Evolutionary conservation across 1,140 invertebrate genomes (phyloP).

Genomic region (Euschistus heros): DNA sequence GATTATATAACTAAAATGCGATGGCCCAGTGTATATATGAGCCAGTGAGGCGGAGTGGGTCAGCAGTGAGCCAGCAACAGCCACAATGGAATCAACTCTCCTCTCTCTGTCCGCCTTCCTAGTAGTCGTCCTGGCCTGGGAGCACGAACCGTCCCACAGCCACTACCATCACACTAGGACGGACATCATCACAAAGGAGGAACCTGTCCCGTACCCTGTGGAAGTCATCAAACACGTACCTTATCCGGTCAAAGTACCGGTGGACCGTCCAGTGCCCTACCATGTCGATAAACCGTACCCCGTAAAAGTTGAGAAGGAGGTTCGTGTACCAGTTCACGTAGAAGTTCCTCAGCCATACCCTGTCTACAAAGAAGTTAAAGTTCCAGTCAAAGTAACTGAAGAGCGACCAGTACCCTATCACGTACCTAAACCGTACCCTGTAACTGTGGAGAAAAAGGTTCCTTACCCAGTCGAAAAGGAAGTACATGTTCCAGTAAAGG

Average conservation of each 20-base stretch:
- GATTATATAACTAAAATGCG: no score
- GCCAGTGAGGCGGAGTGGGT: no score
- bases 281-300: conserved; percentile 2
- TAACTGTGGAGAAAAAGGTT: neutral
- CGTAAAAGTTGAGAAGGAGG: neutral
- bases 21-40: no score
- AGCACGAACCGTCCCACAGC: neutral
- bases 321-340: neutral
- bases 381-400: no score
- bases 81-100: neutral
- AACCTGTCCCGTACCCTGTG: neutral
- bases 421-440: neutral
- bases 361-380: no score
- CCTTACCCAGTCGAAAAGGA: neutral
- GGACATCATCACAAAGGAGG: no score
- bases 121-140: neutral
- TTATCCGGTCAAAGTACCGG: neutral
- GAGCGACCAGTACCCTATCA: no score
- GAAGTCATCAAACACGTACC: neutral
- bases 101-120: neutral
- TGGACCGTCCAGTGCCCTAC: conserved; percentile 1
- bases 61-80: no score
- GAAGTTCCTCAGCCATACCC: conserved; percentile 1
- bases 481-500: neutral
- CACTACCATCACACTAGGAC: neutral